These are phyloP conservation scores for Hippoglossus hippoglossus DNA, from an alignment of 2,797 vertebrate genomes.

Conservation along the genomic window DNA sequence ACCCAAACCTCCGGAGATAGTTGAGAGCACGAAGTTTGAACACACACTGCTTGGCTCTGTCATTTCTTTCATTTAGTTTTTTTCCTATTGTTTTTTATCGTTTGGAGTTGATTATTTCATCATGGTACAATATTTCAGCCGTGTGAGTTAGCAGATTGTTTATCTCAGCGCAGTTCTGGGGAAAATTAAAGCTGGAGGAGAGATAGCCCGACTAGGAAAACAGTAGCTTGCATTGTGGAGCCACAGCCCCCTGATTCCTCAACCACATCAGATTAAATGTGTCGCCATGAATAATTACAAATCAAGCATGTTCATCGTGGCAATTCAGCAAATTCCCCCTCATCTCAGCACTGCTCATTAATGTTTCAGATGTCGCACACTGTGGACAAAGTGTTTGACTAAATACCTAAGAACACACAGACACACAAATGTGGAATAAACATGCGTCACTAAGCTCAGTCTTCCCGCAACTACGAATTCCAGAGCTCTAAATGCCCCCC, in stretches of 20 bases:
- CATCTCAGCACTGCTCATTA: constrained; percentile 63
- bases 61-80: neutral
- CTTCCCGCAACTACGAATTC: constrained; percentile 43
- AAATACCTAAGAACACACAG: constrained; percentile 39
- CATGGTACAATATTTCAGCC: neutral
- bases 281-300: constrained; percentile 73
- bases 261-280: constrained; percentile 64
- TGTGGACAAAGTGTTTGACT: constrained; percentile 43
- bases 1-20: constrained; percentile 20
- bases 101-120: constrained; percentile 22
- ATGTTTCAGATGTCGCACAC: constrained; percentile 59
- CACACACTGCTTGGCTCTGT: neutral
- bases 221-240: constrained; percentile 16
- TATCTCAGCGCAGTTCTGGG: constrained; percentile 15
- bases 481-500: constrained; percentile 35
- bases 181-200: constrained; percentile 22
- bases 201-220: constrained; percentile 9
- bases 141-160: constrained; percentile 17
- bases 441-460: constrained; percentile 28
- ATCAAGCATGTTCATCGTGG: constrained; percentile 48
- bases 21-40: constrained; percentile 16
- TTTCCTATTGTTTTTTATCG: neutral
- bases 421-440: constrained; percentile 46
- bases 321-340: constrained; percentile 48
- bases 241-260: constrained; percentile 39